Evolutionary conservation across 2,888 invertebrate species (phyloP).

Genomic region (Cephus spinipes): DNA sequence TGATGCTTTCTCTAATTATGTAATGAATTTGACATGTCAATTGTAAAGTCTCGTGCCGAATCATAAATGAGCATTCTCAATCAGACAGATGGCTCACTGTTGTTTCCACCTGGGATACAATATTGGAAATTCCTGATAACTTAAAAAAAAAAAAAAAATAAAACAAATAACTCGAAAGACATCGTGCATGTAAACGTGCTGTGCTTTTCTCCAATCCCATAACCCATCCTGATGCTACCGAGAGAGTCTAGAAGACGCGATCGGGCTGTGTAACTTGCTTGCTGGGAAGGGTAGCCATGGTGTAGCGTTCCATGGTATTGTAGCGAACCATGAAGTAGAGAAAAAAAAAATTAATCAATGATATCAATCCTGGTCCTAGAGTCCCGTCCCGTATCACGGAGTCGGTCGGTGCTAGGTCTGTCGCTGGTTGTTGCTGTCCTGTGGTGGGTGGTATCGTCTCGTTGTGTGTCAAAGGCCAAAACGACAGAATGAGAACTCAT

Average conservation of each 20-base stretch:
- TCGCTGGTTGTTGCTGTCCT: constrained; percentile 68
- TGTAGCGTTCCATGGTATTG: neutral
- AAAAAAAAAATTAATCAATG: neutral
- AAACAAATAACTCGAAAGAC: neutral
- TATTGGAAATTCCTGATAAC: neutral
- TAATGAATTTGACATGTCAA: no score
- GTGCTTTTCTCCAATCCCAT: neutral
- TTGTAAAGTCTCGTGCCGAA: neutral
- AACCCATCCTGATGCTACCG: neutral
- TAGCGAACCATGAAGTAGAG: neutral
- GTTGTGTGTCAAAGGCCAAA: neutral
- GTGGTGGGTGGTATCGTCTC: constrained; percentile 61
- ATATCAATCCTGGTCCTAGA: neutral
- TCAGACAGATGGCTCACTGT: neutral
- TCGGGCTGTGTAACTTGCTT: neutral
- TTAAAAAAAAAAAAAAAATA: neutral
- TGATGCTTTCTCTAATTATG: no score
- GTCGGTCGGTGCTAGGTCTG: constrained; percentile 55
- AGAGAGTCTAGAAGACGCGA: neutral
- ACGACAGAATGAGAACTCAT: neutral
- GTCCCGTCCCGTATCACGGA: neutral
- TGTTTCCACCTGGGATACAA: neutral
- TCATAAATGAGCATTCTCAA: neutral
- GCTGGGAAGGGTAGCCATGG: neutral
- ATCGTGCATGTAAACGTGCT: neutral